Evolutionary conservation across 2,888 invertebrate genomes (phyloP).

Genomic region (Himalopsyche kuldschensis): DNA sequence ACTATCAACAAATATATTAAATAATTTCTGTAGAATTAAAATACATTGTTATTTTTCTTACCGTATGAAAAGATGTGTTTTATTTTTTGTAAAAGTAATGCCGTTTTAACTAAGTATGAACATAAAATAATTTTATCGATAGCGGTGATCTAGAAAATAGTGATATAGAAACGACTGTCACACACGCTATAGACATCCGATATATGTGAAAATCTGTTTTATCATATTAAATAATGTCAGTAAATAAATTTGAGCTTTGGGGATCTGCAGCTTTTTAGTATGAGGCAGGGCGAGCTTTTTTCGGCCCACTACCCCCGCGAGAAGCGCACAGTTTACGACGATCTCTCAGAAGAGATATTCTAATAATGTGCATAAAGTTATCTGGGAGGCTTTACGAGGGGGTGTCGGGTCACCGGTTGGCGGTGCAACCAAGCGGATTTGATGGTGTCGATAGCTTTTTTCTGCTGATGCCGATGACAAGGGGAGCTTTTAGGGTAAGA

Average conservation of each 20-base stretch:
- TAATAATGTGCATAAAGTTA: slow-evolving; percentile 39
- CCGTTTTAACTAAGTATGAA: too few species aligned
- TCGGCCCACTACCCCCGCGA: neutral
- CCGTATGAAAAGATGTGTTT: too few species aligned
- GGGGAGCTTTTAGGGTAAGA: neutral
- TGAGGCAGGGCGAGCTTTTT: neutral
- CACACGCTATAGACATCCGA: too few species aligned
- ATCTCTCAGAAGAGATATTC: slow-evolving; percentile 30
- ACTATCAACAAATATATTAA: too few species aligned
- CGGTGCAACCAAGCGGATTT: slow-evolving; percentile 37
- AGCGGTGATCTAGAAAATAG: too few species aligned
- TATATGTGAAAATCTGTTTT: too few species aligned
- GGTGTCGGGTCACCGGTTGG: slow-evolving; percentile 35
- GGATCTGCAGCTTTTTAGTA: neutral
- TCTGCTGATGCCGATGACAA: neutral
- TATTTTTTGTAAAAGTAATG: too few species aligned
- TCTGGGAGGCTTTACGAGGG: slow-evolving; percentile 33
- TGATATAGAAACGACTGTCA: too few species aligned
- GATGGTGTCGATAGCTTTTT: slow-evolving; percentile 31
- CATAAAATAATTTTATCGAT: too few species aligned
- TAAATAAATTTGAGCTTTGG: neutral
- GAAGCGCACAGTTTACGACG: neutral
- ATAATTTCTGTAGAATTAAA: too few species aligned
- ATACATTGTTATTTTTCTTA: too few species aligned
- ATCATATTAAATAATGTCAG: too few species aligned